Evolutionary conservation across 2,113 vertebrate genomes (phyloP).

Genomic region (Macroglossus sobrinus): DNA sequence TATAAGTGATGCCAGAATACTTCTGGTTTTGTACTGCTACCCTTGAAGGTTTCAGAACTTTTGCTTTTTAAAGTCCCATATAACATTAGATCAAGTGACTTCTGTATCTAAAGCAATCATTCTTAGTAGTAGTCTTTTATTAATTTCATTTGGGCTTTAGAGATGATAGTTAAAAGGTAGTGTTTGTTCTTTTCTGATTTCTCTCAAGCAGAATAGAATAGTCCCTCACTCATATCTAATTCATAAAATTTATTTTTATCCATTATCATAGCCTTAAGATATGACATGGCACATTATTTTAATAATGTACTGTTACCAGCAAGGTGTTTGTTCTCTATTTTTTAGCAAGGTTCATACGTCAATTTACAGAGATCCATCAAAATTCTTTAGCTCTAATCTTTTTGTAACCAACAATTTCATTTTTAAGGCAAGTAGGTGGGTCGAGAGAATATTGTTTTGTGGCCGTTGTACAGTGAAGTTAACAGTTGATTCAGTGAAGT

Average conservation of each 20-base stretch:
- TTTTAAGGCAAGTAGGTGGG: slow-evolving; percentile 15
- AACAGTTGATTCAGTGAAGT: neutral
- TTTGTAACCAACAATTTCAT: slow-evolving; percentile 12
- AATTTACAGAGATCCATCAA: neutral
- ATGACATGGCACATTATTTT: neutral
- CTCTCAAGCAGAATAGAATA: slow-evolving; percentile 21
- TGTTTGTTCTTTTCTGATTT: slow-evolving; percentile 13
- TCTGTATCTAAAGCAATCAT: slow-evolving; percentile 2
- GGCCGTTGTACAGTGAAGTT: neutral
- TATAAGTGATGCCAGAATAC: slow-evolving; percentile 31
- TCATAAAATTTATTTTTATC: neutral
- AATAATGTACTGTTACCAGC: neutral
- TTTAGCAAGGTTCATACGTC: neutral
- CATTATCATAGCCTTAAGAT: slow-evolving; percentile 32
- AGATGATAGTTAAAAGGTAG: neutral
- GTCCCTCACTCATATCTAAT: neutral
- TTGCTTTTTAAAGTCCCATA: slow-evolving; percentile 24
- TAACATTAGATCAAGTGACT: slow-evolving; percentile 14
- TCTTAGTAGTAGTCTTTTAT: neutral
- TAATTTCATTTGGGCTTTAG: slow-evolving; percentile 6
- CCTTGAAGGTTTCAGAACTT: slow-evolving; percentile 63
- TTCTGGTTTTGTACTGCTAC: slow-evolving; percentile 56
- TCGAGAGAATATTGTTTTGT: slow-evolving; percentile 31
- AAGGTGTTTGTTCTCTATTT: neutral
- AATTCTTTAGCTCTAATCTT: slow-evolving; percentile 18